Base-by-base conservation (phyloP, 1,140 invertebrate species). In the Drosophila kepulauana region DNA sequence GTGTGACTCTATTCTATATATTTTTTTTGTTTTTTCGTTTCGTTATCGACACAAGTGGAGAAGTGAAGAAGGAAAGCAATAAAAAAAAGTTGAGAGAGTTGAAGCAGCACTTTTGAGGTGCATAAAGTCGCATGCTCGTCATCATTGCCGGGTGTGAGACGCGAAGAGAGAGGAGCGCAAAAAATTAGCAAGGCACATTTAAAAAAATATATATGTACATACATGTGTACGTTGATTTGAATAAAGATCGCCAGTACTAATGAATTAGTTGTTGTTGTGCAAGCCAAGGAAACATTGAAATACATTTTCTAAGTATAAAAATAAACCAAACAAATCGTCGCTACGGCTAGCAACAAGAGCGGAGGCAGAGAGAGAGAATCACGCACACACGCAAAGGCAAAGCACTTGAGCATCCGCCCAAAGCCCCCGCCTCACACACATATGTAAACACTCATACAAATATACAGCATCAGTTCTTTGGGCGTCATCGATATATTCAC, bases 281-380 rank as follows among this genome's bases (percentile, higher is more conserved):
- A 5, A 5, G 70, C 70, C 49, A 69, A 63, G 68, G 64, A 63
- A 75, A 62, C 80, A 75, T 75, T 84, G 63, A 88, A 79, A 49
- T 65, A 38, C 35, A 64, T 64, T 63, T 43, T 43, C 41, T 74
- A 64, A 45, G 67, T 69, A 67, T 74, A 63, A 88, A 86, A 86
- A 86, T 86, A 86, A 86, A 77, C 82, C 82, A 86, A 86, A 86
- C 82, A 86, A 86, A 88, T 82, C 79, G 51, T 65, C 30, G 54
- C 20, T 38, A 64, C 80, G 75, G 72, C 81, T 84, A 78, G 81
- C 81, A 84, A 84, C 81, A 84, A 75, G 80, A 85, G 20, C 20
- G 20, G 75, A 80, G 51, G 2, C n/a, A 52, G 25, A 20, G 1
- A 15, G 15, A 16, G 8, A 70, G 15, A 49, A 46, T 38, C 61